Conservation (phyloP, 2,888 invertebrate genomes). For the Lochmaea crataegi region DNA sequence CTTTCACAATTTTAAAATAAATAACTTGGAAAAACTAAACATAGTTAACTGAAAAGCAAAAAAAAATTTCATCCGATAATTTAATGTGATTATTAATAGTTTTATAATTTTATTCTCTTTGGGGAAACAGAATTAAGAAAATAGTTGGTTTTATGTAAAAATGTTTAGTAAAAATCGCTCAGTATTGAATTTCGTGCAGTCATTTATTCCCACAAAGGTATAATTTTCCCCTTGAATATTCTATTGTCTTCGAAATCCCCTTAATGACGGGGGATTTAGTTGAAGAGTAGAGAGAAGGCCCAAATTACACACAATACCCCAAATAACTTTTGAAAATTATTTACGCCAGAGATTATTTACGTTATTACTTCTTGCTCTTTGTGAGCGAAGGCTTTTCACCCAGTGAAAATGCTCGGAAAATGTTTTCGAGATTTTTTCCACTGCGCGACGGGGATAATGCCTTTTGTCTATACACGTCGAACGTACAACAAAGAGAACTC, state of each 20-base stretch:
- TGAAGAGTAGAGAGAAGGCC: constrained; percentile 39
- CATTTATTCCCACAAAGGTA: constrained; percentile 49
- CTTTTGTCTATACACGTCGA: constrained; percentile 28
- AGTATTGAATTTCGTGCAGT: not conserved
- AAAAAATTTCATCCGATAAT: too few relatives aligned
- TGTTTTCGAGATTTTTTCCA: constrained; percentile 34
- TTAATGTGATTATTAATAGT: too few relatives aligned
- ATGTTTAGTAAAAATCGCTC: not conserved
- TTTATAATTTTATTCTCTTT: too few relatives aligned
- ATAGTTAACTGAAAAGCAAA: too few relatives aligned
- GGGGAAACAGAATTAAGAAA: too few relatives aligned
- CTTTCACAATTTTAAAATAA: too few relatives aligned
- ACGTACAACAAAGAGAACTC: constrained; percentile 20
- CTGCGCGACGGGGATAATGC: constrained; percentile 56
- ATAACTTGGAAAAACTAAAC: too few relatives aligned
- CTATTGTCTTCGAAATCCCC: constrained; percentile 62
- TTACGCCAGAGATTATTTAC: constrained; percentile 52
- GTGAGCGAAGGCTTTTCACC: constrained; percentile 32
- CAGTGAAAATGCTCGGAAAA: constrained; percentile 35
- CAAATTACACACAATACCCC: constrained; percentile 52
- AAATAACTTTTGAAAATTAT: constrained; percentile 54
- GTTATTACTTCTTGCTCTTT: constrained; percentile 41
- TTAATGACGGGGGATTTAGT: constrained; percentile 55
- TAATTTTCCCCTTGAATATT: constrained; percentile 63
- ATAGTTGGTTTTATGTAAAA: not conserved